Evolutionary conservation across 2,888 invertebrate genomes (phyloP).

Genomic region (Loripinus fragilis): DNA sequence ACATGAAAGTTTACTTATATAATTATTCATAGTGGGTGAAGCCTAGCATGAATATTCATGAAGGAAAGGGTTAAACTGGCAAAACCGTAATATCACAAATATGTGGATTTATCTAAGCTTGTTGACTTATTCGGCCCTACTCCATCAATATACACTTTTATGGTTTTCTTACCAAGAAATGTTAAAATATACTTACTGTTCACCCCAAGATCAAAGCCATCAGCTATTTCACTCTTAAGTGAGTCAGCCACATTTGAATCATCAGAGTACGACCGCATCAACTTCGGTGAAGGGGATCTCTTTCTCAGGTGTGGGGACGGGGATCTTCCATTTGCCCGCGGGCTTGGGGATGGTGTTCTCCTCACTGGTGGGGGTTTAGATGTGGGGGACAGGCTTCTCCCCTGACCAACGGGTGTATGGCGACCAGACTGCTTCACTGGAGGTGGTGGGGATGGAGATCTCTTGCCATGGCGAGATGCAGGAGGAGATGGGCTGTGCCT

Average conservation of each 20-base stretch:
- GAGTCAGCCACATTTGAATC: constrained; percentile 74
- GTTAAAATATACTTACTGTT: constrained; percentile 39
- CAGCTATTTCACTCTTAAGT: constrained; percentile 69
- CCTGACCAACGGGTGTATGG: constrained; percentile 39
- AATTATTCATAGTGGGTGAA: too few relatives aligned
- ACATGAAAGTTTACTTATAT: too few relatives aligned
- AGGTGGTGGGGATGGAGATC: constrained; percentile 56
- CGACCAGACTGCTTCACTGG: constrained; percentile 36
- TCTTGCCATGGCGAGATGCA: background rate
- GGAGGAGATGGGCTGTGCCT: constrained; percentile 41
- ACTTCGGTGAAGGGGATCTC: constrained; percentile 68
- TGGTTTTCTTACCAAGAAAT: too few relatives aligned
- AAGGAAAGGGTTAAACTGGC: too few relatives aligned
- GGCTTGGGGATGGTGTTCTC: constrained; percentile 59
- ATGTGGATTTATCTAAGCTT: too few relatives aligned
- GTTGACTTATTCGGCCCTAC: too few relatives aligned
- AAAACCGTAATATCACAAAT: too few relatives aligned
- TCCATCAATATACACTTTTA: too few relatives aligned
- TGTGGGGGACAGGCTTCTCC: constrained; percentile 58
- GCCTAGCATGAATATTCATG: too few relatives aligned
- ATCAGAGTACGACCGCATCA: constrained; percentile 65
- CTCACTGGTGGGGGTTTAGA: constrained; percentile 62
- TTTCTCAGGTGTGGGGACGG: constrained; percentile 65
- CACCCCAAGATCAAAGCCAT: constrained; percentile 62
- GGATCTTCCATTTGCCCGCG: constrained; percentile 44